Conservation (phyloP, 2,113 vertebrate genomes). For the Regulus satrapa region DNA sequence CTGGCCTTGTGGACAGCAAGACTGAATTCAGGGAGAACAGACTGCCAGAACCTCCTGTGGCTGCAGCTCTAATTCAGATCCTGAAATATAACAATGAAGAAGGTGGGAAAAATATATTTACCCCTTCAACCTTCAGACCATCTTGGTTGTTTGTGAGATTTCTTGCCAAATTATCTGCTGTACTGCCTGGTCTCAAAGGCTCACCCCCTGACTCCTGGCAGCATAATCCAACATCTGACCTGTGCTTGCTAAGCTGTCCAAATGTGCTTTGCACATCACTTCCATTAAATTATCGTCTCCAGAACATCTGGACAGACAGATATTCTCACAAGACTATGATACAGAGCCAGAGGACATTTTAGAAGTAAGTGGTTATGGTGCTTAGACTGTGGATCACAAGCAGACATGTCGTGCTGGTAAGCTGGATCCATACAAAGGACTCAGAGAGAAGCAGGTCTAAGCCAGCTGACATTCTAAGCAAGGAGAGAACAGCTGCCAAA, state of each 20-base stretch:
- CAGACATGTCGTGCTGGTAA: neutral
- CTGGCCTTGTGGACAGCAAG: accelerated
- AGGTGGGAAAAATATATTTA: neutral
- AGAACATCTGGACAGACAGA: neutral
- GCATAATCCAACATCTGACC: neutral
- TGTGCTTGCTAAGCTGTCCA: neutral
- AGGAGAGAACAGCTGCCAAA: neutral
- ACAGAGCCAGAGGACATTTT: neutral
- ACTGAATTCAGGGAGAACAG: neutral
- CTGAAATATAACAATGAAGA: neutral
- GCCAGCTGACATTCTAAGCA: neutral
- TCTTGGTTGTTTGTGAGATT: neutral
- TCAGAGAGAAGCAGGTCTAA: neutral
- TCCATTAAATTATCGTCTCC: neutral
- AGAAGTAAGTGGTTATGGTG: neutral
- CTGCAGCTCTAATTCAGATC: neutral
- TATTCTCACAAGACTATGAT: neutral
- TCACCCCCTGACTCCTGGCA: neutral
- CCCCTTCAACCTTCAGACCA: neutral
- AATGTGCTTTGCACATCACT: neutral
- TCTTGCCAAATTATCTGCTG: neutral
- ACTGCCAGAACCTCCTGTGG: neutral
- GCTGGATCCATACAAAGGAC: neutral
- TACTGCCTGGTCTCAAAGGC: neutral
- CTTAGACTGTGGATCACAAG: neutral